These are phyloP conservation scores for Aphodius sticticus DNA, from an alignment of 2,888 invertebrate genomes.

Conservation along the genomic window DNA sequence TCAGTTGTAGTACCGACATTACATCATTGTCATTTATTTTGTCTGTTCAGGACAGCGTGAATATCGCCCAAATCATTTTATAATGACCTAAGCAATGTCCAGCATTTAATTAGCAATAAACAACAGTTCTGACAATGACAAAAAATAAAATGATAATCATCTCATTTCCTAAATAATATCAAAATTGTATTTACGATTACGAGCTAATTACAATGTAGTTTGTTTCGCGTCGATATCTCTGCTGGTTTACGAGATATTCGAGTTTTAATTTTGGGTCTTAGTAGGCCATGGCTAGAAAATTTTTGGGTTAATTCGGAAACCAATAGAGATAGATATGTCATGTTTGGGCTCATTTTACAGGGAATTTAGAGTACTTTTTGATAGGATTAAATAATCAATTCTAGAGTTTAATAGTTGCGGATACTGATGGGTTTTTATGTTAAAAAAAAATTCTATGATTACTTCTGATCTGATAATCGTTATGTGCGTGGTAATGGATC, in stretches of 20 bases:
- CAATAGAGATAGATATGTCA: neutral
- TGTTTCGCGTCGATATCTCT: too few relatives aligned
- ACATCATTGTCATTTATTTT: neutral
- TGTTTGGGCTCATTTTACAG: neutral
- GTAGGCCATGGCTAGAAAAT: too few relatives aligned
- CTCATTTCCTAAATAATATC: neutral
- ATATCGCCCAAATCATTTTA: neutral
- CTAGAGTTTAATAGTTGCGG: neutral
- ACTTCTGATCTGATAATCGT: too few relatives aligned
- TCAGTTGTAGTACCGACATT: neutral
- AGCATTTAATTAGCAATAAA: neutral
- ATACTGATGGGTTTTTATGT: neutral
- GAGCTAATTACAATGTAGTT: neutral
- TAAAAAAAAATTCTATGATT: neutral
- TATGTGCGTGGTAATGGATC: neutral
- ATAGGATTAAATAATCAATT: neutral
- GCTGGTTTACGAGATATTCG: too few relatives aligned
- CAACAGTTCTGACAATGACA: neutral
- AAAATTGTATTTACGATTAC: neutral
- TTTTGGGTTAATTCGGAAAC: neutral
- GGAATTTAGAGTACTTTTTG: neutral
- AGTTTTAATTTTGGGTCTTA: too few relatives aligned
- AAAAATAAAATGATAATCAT: neutral
- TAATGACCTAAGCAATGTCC: neutral
- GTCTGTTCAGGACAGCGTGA: neutral